These are phyloP conservation scores for Hoplostethus atlanticus DNA, from an alignment of 2,797 vertebrate genomes.

Conservation along the genomic window DNA sequence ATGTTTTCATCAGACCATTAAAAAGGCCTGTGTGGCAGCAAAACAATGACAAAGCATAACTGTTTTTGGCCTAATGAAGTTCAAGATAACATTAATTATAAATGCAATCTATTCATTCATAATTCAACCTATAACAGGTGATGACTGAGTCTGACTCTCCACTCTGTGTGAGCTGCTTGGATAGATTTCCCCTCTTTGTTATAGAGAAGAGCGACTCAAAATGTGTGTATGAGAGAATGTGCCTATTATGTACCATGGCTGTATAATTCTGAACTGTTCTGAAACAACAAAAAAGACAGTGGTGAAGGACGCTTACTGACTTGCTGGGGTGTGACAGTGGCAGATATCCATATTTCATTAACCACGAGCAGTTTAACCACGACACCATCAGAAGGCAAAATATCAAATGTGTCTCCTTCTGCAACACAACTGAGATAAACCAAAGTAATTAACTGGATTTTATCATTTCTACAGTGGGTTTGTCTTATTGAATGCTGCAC, in stretches of 20 bases:
- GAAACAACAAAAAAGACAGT: too few species aligned
- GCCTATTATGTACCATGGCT: too few species aligned
- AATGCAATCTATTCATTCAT: conserved; percentile 59
- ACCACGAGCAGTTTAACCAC: not conserved
- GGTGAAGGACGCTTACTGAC: too few species aligned
- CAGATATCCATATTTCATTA: too few species aligned
- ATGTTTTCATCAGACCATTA: not conserved
- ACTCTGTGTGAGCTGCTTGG: conserved; percentile 13
- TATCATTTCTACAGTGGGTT: not conserved
- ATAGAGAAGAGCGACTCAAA: too few species aligned
- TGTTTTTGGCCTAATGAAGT: conserved; percentile 29
- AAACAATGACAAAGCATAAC: conserved; percentile 10
- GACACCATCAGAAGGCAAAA: not conserved
- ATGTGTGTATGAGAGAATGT: too few species aligned
- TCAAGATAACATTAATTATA: conserved; percentile 61
- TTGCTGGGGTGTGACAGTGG: too few species aligned
- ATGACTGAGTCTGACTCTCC: conserved; percentile 32
- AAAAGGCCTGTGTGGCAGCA: not conserved
- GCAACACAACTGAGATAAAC: not conserved
- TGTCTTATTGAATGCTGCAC: not conserved
- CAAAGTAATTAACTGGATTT: too few species aligned
- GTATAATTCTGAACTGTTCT: not conserved
- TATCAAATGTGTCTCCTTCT: too few species aligned
- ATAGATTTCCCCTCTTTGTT: too few species aligned
- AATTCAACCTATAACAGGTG: conserved; percentile 45